phyloP scores from a whole-genome alignment of 2,113 vertebrate species.

The Isurus oxyrinchus region DNA sequence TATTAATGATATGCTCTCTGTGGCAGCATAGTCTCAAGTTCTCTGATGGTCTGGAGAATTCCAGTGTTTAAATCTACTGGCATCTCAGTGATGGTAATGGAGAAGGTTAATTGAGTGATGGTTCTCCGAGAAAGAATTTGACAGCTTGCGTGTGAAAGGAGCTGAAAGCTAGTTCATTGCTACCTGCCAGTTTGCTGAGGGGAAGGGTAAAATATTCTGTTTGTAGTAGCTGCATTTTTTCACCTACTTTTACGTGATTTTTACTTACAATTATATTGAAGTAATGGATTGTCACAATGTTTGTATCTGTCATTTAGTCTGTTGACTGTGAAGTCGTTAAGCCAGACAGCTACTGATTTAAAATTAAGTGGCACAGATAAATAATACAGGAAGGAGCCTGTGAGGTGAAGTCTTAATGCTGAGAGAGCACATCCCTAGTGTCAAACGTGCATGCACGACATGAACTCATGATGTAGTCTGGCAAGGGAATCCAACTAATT shows the following conservation, averaged over 20 bases:
- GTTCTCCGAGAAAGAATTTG: not conserved
- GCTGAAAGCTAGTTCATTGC: not conserved
- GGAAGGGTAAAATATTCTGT: not conserved
- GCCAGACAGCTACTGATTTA: not conserved
- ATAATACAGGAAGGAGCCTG: not conserved
- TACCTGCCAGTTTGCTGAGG: not conserved
- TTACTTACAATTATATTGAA: not conserved
- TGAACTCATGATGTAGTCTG: not conserved
- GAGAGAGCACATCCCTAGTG: not conserved
- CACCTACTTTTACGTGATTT: not conserved
- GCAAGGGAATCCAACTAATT: not conserved
- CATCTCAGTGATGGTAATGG: slow-evolving; percentile 8
- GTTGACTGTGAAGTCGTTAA: not conserved
- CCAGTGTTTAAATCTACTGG: not conserved
- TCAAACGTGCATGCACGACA: not conserved
- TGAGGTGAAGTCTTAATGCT: not conserved
- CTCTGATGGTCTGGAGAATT: not conserved
- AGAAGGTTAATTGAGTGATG: slow-evolving; percentile 14
- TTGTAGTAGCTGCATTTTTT: not conserved
- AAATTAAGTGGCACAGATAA: not conserved
- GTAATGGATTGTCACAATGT: not conserved
- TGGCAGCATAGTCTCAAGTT: not conserved
- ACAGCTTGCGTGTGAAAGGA: slow-evolving; percentile 6
- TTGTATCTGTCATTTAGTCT: not conserved
- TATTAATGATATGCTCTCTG: not conserved